Evolutionary conservation across 2,797 vertebrate species (phyloP).

Genomic region (Sarcoramphus papa): DNA sequence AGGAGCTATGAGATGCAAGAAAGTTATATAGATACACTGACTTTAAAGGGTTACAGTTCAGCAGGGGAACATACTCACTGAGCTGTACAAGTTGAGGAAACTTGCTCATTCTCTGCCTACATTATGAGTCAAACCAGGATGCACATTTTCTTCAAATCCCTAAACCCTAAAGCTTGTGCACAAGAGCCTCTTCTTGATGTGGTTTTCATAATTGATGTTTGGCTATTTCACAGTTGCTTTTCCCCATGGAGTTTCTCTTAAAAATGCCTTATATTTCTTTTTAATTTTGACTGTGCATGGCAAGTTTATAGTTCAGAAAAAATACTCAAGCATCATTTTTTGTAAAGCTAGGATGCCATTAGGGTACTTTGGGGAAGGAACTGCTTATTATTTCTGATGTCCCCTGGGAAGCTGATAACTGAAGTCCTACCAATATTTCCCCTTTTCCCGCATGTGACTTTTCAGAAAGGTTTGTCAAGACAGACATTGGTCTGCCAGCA

Average conservation of each 20-base stretch:
- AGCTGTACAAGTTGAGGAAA: background rate
- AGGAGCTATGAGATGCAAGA: background rate
- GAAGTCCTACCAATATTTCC: background rate
- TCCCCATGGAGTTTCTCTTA: constrained; percentile 27
- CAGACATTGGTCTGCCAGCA: background rate
- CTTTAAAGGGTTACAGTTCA: constrained; percentile 7
- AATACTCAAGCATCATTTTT: background rate
- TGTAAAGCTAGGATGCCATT: background rate
- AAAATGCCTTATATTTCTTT: constrained; percentile 40
- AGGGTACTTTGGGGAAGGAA: background rate
- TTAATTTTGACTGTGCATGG: constrained; percentile 24
- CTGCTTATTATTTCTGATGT: background rate
- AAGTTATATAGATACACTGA: background rate
- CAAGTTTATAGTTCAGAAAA: constrained; percentile 29
- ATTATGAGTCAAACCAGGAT: constrained; percentile 34
- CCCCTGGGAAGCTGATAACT: background rate
- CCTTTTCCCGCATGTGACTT: background rate
- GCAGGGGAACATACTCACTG: background rate
- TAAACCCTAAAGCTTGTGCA: background rate
- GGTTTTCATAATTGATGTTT: constrained; percentile 50
- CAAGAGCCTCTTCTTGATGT: constrained; percentile 34
- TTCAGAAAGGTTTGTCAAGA: background rate
- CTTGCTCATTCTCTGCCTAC: constrained; percentile 39
- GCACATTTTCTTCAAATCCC: constrained; percentile 25
- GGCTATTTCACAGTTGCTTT: constrained; percentile 25